Percentiles rank a stretch among this genome's conserved stretches.
These are phyloP conservation scores for Poeciliopsis retropinna DNA, from an alignment of 2,113 vertebrate species.

Conservation along the genomic window DNA sequence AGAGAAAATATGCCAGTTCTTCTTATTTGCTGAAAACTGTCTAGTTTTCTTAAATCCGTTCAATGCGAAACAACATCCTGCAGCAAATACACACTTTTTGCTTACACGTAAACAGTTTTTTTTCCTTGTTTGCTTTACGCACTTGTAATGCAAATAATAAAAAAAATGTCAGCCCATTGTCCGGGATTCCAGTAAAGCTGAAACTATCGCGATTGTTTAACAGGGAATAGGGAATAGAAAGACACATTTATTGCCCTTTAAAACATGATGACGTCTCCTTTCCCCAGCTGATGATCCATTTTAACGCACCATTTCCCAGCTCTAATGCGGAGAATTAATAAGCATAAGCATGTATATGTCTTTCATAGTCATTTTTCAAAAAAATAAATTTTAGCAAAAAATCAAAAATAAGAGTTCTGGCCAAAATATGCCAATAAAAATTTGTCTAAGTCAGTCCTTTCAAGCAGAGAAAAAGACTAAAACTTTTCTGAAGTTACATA, in stretches of 20 bases:
- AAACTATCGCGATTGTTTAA: constrained; percentile 4
- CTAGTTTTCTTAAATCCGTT: neutral
- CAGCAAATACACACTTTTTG: constrained; percentile 15
- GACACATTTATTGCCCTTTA: constrained; percentile 27
- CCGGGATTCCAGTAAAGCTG: constrained; percentile 3
- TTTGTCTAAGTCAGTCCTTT: neutral
- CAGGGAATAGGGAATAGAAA: constrained; percentile 11
- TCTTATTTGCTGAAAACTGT: neutral
- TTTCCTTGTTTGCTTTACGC: constrained; percentile 20
- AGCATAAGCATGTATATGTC: neutral
- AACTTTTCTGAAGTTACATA: neutral
- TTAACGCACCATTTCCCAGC: constrained; percentile 10
- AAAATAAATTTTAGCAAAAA: neutral
- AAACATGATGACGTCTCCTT: constrained; percentile 21
- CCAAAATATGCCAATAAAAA: neutral
- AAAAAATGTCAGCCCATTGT: constrained; percentile 8
- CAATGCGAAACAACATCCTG: constrained; percentile 7
- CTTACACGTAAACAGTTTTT: constrained; percentile 9
- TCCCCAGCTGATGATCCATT: constrained; percentile 15
- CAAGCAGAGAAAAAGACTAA: neutral
- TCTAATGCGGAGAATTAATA: constrained; percentile 27
- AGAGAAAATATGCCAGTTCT: neutral
- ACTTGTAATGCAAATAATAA: constrained; percentile 33
- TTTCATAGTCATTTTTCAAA: neutral
- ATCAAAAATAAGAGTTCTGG: neutral